Evolutionary conservation across 2,797 vertebrate genomes (phyloP), one percentile per base, ranked within the genome.

Genomic region (Channa striata): DNA sequence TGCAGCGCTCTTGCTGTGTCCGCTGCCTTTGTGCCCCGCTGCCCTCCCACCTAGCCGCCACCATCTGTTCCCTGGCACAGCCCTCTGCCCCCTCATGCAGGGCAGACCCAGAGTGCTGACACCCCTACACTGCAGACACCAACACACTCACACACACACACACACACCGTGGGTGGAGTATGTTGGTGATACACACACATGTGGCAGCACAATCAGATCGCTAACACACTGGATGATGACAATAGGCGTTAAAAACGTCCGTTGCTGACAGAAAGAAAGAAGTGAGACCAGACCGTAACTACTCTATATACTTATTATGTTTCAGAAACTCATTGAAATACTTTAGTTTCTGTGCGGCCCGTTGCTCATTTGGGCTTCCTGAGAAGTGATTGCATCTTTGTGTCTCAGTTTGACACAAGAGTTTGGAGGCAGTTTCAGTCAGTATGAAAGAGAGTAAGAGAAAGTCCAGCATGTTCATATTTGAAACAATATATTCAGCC

Each of bases 61-160:
- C 90, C 92, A 93, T 93, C 91, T 93, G 91, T 77, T 92, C 68
- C 73, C 84, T 92, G 89, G 88, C 88, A 82, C 69, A 71, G 60
- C 30, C 68, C 72, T 67, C 75, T 60, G 56, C 63, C 62, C 56
- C 58, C 80, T 68, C 68, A 49, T 34, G 63, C 76, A 72, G 79
- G 62, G 77, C 62, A 36, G 68, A 61, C 73, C 84, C 66, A 77
- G 74, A 87, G 74, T 85, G 89, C 84, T 92, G 89, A 91, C 87
- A 80, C 85, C 89, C 86, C 85, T 67, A 74, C 87, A 89, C 85
- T 85, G 89, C 84, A 91, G 89, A 91, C 87, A 80, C 85, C 89
- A n/a, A n/a, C 86, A 84, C 67, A 74, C 87, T 88, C 85, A 30
- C 25, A 30, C 77, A 82, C 51, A 77, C 53, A 62, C 54, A 72